These are phyloP conservation scores for Rhinopomastus cyanomelas DNA, from an alignment of 2,113 vertebrate genomes.

Conservation along the genomic window DNA sequence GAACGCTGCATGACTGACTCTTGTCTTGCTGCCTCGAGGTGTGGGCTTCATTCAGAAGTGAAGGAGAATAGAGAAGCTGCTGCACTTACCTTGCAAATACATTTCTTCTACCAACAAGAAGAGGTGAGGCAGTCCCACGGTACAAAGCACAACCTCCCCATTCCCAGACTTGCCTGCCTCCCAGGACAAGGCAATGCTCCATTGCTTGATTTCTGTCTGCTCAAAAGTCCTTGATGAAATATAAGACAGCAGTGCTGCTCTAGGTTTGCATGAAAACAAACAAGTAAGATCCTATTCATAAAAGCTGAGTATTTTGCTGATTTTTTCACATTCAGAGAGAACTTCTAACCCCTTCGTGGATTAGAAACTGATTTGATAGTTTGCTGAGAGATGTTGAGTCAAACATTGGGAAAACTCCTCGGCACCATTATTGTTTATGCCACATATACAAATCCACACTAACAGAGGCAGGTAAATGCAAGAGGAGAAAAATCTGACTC, in stretches of 20 bases:
- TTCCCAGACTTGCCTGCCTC: neutral
- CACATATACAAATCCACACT: neutral
- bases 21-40: neutral
- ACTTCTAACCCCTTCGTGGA: neutral
- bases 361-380: neutral
- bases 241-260: neutral
- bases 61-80: neutral
- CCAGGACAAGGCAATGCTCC: accelerated
- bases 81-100: accelerated
- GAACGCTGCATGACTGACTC: neutral
- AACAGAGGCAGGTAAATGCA: neutral
- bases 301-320: neutral
- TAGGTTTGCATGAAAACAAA: neutral
- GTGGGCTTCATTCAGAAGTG: neutral
- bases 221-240: neutral
- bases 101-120: neutral
- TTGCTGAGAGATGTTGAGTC: neutral
- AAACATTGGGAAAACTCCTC: neutral
- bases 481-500: neutral
- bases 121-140: neutral
- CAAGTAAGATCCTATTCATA: neutral
- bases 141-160: neutral
- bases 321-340: neutral
- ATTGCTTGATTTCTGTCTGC: neutral
- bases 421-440: neutral